Evolutionary conservation across 2,888 invertebrate species (phyloP).

Genomic region (Theodoxus fluviatilis): DNA sequence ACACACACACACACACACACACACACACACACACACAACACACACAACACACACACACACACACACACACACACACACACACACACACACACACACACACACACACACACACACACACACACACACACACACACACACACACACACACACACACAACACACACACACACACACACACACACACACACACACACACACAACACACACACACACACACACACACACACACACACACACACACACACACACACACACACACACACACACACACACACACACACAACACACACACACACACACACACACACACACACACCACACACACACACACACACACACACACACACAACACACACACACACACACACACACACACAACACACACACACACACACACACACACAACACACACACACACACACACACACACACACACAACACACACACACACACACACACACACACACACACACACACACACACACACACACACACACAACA

Average conservation of each 20-base stretch:
- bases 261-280: background rate
- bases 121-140: too few species aligned
- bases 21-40: too few species aligned
- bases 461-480: conserved; percentile 25
- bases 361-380: background rate
- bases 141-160: too few species aligned
- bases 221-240: background rate
- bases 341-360: background rate
- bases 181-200: too few species aligned
- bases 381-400: background rate
- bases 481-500: conserved; percentile 22
- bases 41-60: too few species aligned
- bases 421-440: background rate
- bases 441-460: conserved; percentile 21
- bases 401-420: background rate
- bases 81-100: too few species aligned
- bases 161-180: too few species aligned
- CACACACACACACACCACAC: background rate
- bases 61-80: too few species aligned
- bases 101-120: too few species aligned
- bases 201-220: too few species aligned
- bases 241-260: background rate
- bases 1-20: too few species aligned
- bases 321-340: background rate
- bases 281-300: background rate